Conservation (phyloP, 2,888 invertebrate genomes). For the Cyclophora albipunctata region DNA sequence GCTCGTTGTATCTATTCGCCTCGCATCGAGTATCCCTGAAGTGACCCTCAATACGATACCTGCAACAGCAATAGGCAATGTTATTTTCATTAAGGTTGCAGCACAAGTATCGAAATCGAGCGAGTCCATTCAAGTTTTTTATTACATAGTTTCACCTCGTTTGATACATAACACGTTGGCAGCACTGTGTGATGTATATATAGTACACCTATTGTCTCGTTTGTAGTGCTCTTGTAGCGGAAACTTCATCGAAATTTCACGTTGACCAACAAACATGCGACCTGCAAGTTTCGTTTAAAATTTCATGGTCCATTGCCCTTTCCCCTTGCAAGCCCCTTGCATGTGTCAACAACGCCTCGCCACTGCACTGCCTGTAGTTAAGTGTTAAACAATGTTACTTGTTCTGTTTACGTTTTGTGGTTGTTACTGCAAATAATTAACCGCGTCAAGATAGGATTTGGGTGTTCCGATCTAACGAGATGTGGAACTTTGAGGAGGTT, state of each 20-base stretch:
- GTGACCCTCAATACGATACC: not conserved
- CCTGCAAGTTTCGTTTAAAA: conserved; percentile 56
- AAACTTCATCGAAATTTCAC: conserved; percentile 56
- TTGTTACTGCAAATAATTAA: conserved; percentile 36
- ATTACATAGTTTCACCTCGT: not conserved
- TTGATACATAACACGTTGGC: conserved; percentile 13
- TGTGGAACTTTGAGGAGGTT: not conserved
- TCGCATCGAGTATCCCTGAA: too few species aligned
- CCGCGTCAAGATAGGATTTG: conserved; percentile 25
- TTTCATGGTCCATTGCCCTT: conserved; percentile 54
- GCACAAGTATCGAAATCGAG: not conserved
- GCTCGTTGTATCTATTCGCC: too few species aligned
- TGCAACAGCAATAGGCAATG: not conserved
- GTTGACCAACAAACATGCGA: conserved; percentile 33
- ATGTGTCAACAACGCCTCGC: conserved; percentile 50
- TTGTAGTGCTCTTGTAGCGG: conserved; percentile 25
- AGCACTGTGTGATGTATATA: conserved; percentile 13
- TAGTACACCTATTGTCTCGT: conserved; percentile 15
- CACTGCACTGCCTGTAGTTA: conserved; percentile 53
- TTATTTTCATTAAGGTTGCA: not conserved
- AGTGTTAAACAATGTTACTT: conserved; percentile 61
- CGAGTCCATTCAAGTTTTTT: not conserved
- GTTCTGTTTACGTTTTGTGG: conserved; percentile 48
- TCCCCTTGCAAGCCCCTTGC: conserved; percentile 31
- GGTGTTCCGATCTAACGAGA: conserved; percentile 7